Evolutionary conservation across 2,888 invertebrate genomes (phyloP), one percentile per base, ranked within the genome.

Genomic region (Dexiosoma caninum): DNA sequence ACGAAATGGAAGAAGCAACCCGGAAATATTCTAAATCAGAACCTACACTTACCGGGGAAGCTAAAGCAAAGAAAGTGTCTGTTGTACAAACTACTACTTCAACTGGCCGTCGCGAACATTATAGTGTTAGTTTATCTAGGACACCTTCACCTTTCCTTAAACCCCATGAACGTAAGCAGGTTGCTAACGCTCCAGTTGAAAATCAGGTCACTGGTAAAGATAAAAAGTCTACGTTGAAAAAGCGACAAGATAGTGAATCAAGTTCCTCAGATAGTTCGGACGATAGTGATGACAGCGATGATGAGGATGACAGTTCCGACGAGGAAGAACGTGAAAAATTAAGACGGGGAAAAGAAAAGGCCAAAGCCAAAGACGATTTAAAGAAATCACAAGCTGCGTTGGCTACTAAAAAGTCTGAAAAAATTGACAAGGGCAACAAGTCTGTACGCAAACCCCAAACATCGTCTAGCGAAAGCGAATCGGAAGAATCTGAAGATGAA

Each of bases 141-240:
- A 96, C 96, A 0, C 96, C 96, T 12, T 96, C 96, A 14, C 96
- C 96, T 49, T 96, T 96, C 90, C 93, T 95, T 81, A 94, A 91
- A 84, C 87, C 90, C 19, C 91, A 92, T 78, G 90, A 91, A 85
- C 85, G 88, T 27, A 85, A 78, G 81, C 83, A 81, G 30, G 60
- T 64, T n/a, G 64, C 62, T 14, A 69, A 74, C 37, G 67, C 53
- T 21, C 62, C 49, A 5, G 14, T 62, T 37, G 78, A 81, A 37
- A 44, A 5, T 49, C 51, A 9, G 66, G 10, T 21, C 67, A 72
- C 76, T 62, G 51, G 40, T 8, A 71, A 66, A 2, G 76, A 67
- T 30, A 79, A 82, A 51, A 82, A 44, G 42, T 40, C 42, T 23
- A 75, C 72, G 51, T 84, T 83, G 30, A 84, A 84, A 72, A 86